Evolutionary conservation across 2,113 vertebrate species (phyloP), one percentile per base, ranked within the genome.

Genomic region (Paratilapia polleni): DNA sequence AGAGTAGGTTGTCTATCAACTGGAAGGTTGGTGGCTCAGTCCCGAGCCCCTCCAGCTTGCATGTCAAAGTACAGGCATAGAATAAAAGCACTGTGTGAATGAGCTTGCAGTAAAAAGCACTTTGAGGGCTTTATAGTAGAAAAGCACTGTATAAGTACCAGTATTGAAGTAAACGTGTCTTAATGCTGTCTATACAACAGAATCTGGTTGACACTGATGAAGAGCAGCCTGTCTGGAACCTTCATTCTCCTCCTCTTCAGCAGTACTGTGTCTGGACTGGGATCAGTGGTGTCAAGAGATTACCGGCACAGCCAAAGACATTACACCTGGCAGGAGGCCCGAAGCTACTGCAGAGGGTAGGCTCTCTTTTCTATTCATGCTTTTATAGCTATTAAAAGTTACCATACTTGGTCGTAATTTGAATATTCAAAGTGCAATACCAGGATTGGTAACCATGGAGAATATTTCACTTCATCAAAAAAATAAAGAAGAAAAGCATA

Each of bases 291-390:
- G 57, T 0, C 0, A 1, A 82, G 2, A 28, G 0, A 0, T 0
- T 87, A 77, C 24, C 0, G 0, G 0, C 11, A 77, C 26, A 0
- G 0, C 0, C 0, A 0, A 0, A 0, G 0, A 1, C 2, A 2
- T 7, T 0, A 0, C 1, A 80, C 12, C 34, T 92, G 91, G 91
- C 0, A 10, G 0, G 3, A 20, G 0, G 88, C 89, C 17, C 81
- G 60, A 12, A 11, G 0, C 0, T 0, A 0, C 73, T 92, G 91
- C 88, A 91, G 36, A 4, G 8, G 19, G 87, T 89, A n/a, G 5
- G 6, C 6, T 56, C 57, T 6, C 2, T 8, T 15, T 54, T 26
- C 41, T n/a, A 26, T 31, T 66, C n/a, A 12, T 73, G 13, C 28
- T 12, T 31, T 5, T 31, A 12, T 14, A 15, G 14, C 13, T 47